These are phyloP conservation scores for Trissolcus basalis DNA, from an alignment of 1,140 invertebrate species.

Conservation along the genomic window DNA sequence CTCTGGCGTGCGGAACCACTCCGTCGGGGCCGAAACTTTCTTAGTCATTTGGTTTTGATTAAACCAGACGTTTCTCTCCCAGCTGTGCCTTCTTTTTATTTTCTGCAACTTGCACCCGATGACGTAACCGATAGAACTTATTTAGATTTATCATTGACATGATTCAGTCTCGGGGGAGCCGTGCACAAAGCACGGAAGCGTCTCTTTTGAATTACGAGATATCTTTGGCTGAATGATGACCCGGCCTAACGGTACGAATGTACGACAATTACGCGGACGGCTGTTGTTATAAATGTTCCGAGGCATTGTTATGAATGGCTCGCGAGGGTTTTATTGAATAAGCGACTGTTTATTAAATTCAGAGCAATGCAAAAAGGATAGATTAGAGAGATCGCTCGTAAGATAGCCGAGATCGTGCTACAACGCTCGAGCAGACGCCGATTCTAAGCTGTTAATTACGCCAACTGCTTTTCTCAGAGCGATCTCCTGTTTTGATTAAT, in stretches of 20 bases:
- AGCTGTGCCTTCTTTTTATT: slow-evolving; percentile 2
- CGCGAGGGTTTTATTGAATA: slow-evolving; percentile 21
- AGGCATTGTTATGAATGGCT: slow-evolving; percentile 32
- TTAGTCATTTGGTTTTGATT: slow-evolving; percentile 12
- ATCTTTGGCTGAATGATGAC: slow-evolving; percentile 24
- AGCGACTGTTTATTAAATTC: slow-evolving; percentile 12
- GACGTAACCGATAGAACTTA: slow-evolving; percentile 31
- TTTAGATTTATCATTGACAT: slow-evolving; percentile 36
- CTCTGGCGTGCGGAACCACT: not conserved
- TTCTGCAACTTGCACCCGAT: slow-evolving; percentile 4
- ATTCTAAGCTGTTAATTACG: too few relatives aligned
- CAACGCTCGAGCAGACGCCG: too few relatives aligned
- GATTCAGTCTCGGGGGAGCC: slow-evolving; percentile 26
- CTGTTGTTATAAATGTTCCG: slow-evolving; percentile 22
- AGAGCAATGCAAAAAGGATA: not conserved
- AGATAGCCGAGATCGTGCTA: too few relatives aligned
- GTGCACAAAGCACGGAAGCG: slow-evolving; percentile 10
- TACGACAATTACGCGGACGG: slow-evolving; percentile 26
- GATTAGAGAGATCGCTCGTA: not conserved
- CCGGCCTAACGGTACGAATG: slow-evolving; percentile 19
- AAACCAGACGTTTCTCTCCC: slow-evolving; percentile 12
- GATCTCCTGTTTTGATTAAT: too few relatives aligned
- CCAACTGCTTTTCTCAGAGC: too few relatives aligned
- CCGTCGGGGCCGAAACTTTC: not conserved
- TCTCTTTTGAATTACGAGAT: slow-evolving; percentile 33